phyloP scores from a whole-genome alignment of 2,888 invertebrate species.

The Xylophagus ater region DNA sequence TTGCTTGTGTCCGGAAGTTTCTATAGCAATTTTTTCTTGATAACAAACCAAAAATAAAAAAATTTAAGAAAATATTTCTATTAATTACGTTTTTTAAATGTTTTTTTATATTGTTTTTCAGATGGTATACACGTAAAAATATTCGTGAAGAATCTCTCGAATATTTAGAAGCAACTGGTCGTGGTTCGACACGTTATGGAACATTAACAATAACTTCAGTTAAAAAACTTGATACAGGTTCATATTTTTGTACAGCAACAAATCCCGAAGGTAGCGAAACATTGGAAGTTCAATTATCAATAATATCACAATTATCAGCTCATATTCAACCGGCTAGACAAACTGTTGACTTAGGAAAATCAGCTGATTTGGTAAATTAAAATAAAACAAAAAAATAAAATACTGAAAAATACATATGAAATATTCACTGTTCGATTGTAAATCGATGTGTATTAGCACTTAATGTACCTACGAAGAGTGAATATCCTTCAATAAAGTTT shows the following conservation, averaged over 20 bases:
- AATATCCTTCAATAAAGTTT: no score
- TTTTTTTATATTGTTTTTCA: no score
- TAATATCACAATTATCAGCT: conserved; percentile 59
- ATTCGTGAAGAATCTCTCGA: conserved; percentile 42
- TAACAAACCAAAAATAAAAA: no score
- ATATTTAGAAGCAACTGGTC: conserved; percentile 37
- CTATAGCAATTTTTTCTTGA: no score
- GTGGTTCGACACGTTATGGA: conserved; percentile 42
- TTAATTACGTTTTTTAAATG: no score
- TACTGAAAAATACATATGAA: no score
- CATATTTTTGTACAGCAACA: conserved; percentile 44
- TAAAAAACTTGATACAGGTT: conserved; percentile 41
- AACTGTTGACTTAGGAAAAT: conserved; percentile 70
- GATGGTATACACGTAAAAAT: conserved; percentile 42
- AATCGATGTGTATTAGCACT: no score
- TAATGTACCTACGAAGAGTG: no score
- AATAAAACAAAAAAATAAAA: neutral
- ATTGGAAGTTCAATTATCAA: conserved; percentile 43
- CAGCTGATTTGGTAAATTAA: conserved; percentile 57
- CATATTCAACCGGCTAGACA: conserved; percentile 62
- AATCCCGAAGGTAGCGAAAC: conserved; percentile 46
- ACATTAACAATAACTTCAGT: conserved; percentile 43
- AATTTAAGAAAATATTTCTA: no score
- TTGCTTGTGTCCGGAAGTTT: no score
- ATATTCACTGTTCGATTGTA: no score